phyloP scores from a whole-genome alignment of 30 jellyfish, hydroid and myxozoan genomes.

The Mastigias papua region DNA sequence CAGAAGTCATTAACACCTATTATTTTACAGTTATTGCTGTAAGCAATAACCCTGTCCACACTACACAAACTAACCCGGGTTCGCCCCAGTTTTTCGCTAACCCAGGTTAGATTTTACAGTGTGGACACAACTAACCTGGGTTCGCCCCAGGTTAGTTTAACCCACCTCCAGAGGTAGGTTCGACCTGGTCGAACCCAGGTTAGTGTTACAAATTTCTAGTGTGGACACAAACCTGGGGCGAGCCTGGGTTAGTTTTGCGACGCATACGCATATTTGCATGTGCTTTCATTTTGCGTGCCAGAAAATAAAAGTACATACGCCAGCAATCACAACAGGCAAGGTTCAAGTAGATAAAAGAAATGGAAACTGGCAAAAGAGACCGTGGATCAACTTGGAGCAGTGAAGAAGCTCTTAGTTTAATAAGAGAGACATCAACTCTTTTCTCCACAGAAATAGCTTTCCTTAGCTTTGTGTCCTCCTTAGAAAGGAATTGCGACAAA shows the following conservation, averaged over 20 bases:
- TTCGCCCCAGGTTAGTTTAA: slow-evolving; percentile 11
- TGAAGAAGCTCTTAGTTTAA: slow-evolving; percentile 24
- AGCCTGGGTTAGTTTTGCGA: neutral
- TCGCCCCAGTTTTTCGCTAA: slow-evolving; percentile 18
- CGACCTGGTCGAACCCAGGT: slow-evolving; percentile 39
- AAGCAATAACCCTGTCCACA: no score
- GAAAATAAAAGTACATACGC: neutral
- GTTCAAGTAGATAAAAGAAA: neutral
- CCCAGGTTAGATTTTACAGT: neutral
- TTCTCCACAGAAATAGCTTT: slow-evolving; percentile 24
- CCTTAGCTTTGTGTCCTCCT: slow-evolving; percentile 21
- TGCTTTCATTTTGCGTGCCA: neutral
- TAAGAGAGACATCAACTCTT: slow-evolving; percentile 2
- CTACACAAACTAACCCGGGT: slow-evolving; percentile 36
- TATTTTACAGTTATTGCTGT: no score
- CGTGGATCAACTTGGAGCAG: slow-evolving; percentile 17
- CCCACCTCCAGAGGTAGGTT: neutral
- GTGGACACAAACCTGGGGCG: neutral
- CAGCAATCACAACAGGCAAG: neutral
- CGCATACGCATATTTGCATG: slow-evolving; percentile 23
- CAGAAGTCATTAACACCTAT: no score
- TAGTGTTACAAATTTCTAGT: neutral
- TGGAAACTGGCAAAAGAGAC: neutral
- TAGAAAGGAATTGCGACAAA: neutral
- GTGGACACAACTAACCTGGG: slow-evolving; percentile 7